phyloP scores from a whole-genome alignment of 2,113 vertebrate genomes.

The Pedetes capensis region DNA sequence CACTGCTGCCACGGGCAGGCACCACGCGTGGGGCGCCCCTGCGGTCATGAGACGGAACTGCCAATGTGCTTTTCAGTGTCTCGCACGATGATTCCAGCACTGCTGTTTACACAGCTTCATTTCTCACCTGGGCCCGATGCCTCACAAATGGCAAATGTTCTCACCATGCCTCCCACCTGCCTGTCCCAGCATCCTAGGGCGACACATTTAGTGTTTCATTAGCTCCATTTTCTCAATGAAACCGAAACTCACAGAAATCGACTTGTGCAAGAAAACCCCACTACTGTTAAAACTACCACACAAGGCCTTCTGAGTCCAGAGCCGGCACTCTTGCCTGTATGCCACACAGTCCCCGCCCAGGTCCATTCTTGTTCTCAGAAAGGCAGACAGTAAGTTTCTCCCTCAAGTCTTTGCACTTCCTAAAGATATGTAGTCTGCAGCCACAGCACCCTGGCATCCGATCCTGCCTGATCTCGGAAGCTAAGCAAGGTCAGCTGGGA shows the following conservation, averaged over 20 bases:
- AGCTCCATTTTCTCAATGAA: background rate
- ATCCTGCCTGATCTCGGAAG: too few species aligned
- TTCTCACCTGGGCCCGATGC: rapidly evolving
- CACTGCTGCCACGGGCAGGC: background rate
- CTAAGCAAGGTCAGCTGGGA: too few species aligned
- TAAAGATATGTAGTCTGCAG: too few species aligned
- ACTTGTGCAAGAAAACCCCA: background rate
- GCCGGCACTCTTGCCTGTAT: rapidly evolving
- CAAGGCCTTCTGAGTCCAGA: background rate
- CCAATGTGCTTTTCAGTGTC: rapidly evolving
- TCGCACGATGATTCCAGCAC: background rate
- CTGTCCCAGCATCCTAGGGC: background rate
- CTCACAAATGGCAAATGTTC: rapidly evolving
- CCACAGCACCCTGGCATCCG: too few species aligned
- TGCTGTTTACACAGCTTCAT: rapidly evolving
- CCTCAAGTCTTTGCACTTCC: background rate
- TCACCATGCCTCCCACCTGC: rapidly evolving
- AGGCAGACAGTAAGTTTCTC: background rate
- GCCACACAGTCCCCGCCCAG: background rate
- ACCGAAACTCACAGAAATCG: background rate
- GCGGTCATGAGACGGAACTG: background rate
- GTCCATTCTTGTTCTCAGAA: background rate
- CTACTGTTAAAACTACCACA: background rate
- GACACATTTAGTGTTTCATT: rapidly evolving
- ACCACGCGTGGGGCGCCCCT: rapidly evolving